Percentiles rank a stretch among this genome's conserved stretches.
Evolutionary conservation across 2,113 vertebrate species (phyloP).

Genomic region (Coreoperca whiteheadi): DNA sequence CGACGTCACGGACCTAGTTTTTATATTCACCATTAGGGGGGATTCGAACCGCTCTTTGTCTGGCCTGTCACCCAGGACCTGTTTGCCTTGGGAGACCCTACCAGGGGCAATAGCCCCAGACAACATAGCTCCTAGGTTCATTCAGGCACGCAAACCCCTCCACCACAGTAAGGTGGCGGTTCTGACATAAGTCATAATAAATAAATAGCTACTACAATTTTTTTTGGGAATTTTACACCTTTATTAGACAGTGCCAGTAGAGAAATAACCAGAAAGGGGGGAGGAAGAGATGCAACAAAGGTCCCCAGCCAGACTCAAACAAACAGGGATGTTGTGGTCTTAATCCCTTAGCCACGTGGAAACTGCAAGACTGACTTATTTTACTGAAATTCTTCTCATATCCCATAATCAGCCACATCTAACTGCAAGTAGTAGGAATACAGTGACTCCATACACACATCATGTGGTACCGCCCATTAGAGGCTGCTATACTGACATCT

Average conservation of each 20-base stretch:
- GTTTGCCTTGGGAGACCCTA: no score
- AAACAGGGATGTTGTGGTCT: neutral
- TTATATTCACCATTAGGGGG: no score
- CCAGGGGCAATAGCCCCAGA: no score
- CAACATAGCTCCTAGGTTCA: no score
- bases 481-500: neutral
- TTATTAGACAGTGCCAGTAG: neutral
- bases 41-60: no score
- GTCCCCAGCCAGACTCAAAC: neutral
- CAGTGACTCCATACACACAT: conserved; percentile 10
- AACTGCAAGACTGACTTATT: neutral
- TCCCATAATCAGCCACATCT: conserved; percentile 11
- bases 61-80: no score
- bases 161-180: no score
- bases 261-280: neutral
- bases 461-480: neutral
- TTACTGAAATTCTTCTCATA: neutral
- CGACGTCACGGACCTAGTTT: no score
- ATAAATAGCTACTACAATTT: neutral
- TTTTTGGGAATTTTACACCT: neutral
- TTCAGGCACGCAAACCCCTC: no score
- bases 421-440: neutral
- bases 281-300: neutral
- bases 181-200: neutral
- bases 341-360: neutral